Percentiles rank a stretch among this genome's conserved stretches.
Evolutionary conservation across 2,113 vertebrate species (phyloP).

Genomic region (Genyomyrus donnyi): DNA sequence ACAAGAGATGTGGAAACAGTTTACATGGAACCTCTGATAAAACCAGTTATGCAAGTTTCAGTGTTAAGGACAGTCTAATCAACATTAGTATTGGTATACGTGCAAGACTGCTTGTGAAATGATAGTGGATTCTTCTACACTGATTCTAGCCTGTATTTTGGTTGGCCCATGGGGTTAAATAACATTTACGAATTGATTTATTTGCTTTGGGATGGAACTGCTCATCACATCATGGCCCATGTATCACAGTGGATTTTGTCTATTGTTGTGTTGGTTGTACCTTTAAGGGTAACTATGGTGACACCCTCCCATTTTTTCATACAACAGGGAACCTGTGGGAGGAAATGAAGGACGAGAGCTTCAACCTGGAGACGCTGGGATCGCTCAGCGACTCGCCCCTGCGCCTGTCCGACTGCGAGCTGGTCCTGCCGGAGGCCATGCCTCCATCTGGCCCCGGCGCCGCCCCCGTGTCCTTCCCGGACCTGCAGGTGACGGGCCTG

Average conservation of each 20-base stretch:
- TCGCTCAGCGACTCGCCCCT: constrained; percentile 85
- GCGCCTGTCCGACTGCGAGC: constrained; percentile 81
- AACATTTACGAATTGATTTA: neutral
- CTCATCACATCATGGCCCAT: neutral
- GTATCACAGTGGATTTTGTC: neutral
- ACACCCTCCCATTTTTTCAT: neutral
- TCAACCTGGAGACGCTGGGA: constrained; percentile 82
- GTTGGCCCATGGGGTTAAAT: neutral
- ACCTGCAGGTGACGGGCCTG: constrained; percentile 82
- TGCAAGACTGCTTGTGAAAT: neutral
- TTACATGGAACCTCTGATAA: neutral
- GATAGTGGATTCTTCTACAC: neutral
- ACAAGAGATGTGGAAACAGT: neutral
- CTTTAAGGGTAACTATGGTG: neutral
- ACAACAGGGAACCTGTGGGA: constrained; percentile 88
- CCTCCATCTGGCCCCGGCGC: constrained; percentile 56
- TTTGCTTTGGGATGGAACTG: neutral
- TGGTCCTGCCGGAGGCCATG: constrained; percentile 62
- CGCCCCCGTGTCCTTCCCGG: constrained; percentile 63
- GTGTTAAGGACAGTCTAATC: neutral
- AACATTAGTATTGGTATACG: neutral
- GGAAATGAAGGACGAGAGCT: constrained; percentile 91
- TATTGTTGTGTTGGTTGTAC: neutral
- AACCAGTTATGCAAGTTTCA: neutral
- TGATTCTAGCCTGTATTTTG: neutral